These are phyloP conservation scores for Tonatia bakeri DNA, from an alignment of 2,113 vertebrate species.

Conservation along the genomic window DNA sequence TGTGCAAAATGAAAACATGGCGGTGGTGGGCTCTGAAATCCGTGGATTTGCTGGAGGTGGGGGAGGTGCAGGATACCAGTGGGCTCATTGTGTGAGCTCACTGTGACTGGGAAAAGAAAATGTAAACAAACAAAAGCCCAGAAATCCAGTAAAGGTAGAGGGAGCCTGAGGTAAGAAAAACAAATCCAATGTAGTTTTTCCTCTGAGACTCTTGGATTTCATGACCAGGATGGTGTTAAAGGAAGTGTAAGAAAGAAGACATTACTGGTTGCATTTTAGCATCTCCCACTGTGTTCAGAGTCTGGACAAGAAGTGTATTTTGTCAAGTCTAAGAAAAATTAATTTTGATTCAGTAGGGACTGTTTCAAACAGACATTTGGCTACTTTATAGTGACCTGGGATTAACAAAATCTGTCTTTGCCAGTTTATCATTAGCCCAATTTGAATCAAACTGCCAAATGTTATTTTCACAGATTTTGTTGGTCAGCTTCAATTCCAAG, in stretches of 20 bases:
- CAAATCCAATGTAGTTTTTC: background rate
- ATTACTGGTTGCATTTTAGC: background rate
- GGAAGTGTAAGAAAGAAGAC: background rate
- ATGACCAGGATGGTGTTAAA: background rate
- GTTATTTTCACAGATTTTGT: conserved; percentile 15
- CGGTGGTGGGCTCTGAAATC: background rate
- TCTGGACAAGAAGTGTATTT: background rate
- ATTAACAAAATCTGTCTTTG: conserved; percentile 25
- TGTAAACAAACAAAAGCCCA: conserved; percentile 7
- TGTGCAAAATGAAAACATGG: background rate
- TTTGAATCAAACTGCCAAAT: background rate
- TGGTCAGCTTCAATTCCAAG: background rate
- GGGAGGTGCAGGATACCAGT: background rate
- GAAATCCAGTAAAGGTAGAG: conserved; percentile 22
- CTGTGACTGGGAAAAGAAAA: background rate
- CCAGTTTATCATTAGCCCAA: background rate
- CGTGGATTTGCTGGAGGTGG: background rate
- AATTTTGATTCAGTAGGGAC: conserved; percentile 1
- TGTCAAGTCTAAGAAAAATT: conserved; percentile 29
- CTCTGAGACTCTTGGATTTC: background rate
- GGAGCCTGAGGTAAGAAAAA: conserved; percentile 6
- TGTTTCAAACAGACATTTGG: conserved; percentile 29
- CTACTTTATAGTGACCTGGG: background rate
- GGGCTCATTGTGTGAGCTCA: background rate
- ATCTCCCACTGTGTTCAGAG: background rate